Percentiles rank a stretch among this genome's conserved stretches.
Conservation (phyloP, 1,140 invertebrate genomes). For the Hermetia illucens region DNA sequence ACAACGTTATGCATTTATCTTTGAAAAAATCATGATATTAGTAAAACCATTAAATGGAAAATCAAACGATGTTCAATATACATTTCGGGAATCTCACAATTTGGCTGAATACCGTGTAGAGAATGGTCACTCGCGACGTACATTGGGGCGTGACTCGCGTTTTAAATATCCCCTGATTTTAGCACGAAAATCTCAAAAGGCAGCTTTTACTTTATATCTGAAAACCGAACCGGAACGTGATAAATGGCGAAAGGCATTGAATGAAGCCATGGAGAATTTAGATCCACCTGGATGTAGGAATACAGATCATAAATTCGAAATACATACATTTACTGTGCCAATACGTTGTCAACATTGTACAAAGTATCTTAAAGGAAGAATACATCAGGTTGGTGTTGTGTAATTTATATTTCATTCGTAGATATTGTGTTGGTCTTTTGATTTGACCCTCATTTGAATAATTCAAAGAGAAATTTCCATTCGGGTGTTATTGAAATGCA, state of each 20-base stretch:
- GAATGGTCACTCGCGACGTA: slow-evolving; percentile 47
- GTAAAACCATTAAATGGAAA: slow-evolving; percentile 76
- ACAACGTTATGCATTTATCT: slow-evolving; percentile 86
- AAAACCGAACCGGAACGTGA: slow-evolving; percentile 74
- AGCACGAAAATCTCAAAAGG: slow-evolving; percentile 65
- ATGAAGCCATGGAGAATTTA: slow-evolving; percentile 86
- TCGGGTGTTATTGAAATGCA: too few species aligned
- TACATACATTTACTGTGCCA: slow-evolving; percentile 75
- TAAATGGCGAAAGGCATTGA: slow-evolving; percentile 85
- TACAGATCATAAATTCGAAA: slow-evolving; percentile 75
- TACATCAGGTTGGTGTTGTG: slow-evolving; percentile 36
- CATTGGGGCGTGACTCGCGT: slow-evolving; percentile 49
- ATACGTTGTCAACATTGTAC: slow-evolving; percentile 68
- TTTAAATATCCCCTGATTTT: slow-evolving; percentile 74
- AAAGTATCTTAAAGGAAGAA: slow-evolving; percentile 80
- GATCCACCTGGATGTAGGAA: slow-evolving; percentile 60
- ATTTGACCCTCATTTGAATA: too few species aligned
- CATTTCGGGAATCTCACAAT: slow-evolving; percentile 72
- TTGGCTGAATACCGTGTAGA: slow-evolving; percentile 79
- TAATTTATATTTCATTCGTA: too few species aligned
- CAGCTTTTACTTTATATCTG: slow-evolving; percentile 80
- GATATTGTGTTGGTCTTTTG: too few species aligned
- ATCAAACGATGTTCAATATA: slow-evolving; percentile 71
- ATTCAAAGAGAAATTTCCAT: too few species aligned
- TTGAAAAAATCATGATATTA: slow-evolving; percentile 91